Percentiles rank a stretch among this genome's conserved stretches.
Evolutionary conservation across 2,113 vertebrate genomes (phyloP).

Genomic region (Heterotis niloticus): DNA sequence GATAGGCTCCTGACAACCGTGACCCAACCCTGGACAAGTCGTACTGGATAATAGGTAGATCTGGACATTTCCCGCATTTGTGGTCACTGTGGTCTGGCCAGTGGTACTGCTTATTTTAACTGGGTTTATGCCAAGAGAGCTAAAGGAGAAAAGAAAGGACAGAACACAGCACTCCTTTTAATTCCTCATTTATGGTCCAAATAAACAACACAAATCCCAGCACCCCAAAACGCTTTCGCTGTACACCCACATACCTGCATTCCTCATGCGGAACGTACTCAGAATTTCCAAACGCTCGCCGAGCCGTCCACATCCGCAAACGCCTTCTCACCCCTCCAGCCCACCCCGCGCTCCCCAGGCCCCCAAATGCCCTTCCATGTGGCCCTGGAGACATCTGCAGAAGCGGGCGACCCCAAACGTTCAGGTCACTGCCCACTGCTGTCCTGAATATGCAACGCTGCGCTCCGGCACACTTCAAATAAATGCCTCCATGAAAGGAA

Average conservation of each 20-base stretch:
- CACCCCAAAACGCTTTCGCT: background rate
- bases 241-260: background rate
- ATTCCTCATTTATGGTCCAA: background rate
- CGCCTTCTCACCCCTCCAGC: background rate
- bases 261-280: background rate
- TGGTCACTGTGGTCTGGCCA: too few species aligned
- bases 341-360: conserved; percentile 42
- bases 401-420: conserved; percentile 54
- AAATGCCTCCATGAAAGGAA: conserved; percentile 9
- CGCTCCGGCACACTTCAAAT: conserved; percentile 33
- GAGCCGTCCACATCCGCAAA: background rate
- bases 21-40: too few species aligned
- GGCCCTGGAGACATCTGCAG: conserved; percentile 33
- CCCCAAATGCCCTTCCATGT: conserved; percentile 50
- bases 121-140: too few species aligned
- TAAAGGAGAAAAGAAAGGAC: too few species aligned
- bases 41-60: too few species aligned
- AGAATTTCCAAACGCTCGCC: background rate
- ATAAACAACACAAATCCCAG: background rate
- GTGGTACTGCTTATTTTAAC: too few species aligned
- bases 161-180: background rate
- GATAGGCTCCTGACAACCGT: too few species aligned
- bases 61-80: too few species aligned
- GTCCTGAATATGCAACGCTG: conserved; percentile 31
- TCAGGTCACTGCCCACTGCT: conserved; percentile 53